A percentile compares a stretch with the other conserved stretches of the same genome.
Evolutionary conservation across 2,113 vertebrate species (phyloP).

Genomic region (Proteles cristata): DNA sequence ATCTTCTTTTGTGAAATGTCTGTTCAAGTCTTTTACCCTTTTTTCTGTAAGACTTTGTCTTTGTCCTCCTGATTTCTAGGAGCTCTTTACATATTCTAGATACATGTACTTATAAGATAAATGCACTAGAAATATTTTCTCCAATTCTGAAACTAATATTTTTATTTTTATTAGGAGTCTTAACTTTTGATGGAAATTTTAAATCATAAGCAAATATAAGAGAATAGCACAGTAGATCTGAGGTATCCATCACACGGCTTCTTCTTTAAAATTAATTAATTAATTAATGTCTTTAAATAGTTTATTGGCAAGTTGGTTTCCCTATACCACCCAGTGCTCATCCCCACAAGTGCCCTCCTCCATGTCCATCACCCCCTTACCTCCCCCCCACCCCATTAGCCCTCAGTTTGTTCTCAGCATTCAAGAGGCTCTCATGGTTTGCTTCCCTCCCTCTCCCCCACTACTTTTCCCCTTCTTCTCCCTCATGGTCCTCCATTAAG

Average conservation of each 20-base stretch:
- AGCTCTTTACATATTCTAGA: background rate
- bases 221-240: background rate
- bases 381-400: no score
- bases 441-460: no score
- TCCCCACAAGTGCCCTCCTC: no score
- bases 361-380: no score
- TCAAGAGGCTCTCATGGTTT: no score
- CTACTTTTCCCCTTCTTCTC: no score
- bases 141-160: background rate
- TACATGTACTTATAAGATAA: background rate
- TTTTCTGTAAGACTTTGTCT: background rate
- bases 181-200: background rate
- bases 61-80: background rate
- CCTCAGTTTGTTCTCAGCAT: no score
- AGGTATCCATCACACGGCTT: background rate
- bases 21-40: background rate
- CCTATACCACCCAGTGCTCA: no score
- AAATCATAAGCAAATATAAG: background rate
- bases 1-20: background rate
- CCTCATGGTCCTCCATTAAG: no score
- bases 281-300: no score
- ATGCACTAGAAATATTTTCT: background rate
- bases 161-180: background rate
- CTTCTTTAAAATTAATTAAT: no score
- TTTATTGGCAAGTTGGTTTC: no score